Evolutionary conservation across 2,113 vertebrate genomes (phyloP).

Genomic region (Otis tarda): DNA sequence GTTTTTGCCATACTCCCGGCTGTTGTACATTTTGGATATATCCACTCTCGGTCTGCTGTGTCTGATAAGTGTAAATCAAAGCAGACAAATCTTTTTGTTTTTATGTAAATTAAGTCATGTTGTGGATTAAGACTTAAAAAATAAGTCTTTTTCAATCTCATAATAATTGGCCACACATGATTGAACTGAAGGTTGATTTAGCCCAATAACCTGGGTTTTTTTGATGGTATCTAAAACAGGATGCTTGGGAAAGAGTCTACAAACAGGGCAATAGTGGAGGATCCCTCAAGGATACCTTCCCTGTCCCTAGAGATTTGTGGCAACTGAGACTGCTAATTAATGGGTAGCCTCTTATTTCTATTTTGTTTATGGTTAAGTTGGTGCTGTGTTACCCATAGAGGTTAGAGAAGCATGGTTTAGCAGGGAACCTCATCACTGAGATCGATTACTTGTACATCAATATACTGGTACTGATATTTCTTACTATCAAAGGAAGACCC

Average conservation of each 20-base stretch:
- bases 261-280: not conserved
- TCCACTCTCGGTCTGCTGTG: not conserved
- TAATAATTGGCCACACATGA: not conserved
- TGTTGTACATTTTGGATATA: not conserved
- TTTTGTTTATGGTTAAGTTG: not conserved
- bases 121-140: not conserved
- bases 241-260: not conserved
- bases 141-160: fast-evolving
- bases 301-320: not conserved
- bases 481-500: not conserved
- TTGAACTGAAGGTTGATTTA: not conserved
- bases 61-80: not conserved
- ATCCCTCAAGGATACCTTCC: not conserved
- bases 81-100: not conserved
- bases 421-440: not conserved
- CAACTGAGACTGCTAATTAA: not conserved
- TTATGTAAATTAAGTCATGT: not conserved
- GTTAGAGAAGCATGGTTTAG: not conserved
- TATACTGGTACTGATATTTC: not conserved
- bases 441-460: not conserved
- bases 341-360: not conserved
- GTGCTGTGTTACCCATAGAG: not conserved
- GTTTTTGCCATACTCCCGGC: not conserved
- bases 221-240: not conserved
- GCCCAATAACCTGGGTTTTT: not conserved